These are phyloP conservation scores for Monochamus alternatus DNA, from an alignment of 2,888 invertebrate genomes.

Conservation along the genomic window DNA sequence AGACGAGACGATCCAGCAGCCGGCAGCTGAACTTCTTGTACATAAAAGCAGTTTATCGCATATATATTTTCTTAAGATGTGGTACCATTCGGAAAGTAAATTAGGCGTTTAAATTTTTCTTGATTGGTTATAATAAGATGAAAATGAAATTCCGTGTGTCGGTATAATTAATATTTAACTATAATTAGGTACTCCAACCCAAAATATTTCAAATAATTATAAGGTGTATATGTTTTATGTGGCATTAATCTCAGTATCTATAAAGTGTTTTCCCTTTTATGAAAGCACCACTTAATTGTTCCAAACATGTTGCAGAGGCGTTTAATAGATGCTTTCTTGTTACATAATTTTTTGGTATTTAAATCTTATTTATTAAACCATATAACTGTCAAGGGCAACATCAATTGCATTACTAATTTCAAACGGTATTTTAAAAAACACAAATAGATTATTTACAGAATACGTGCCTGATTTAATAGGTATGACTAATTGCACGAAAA, in stretches of 20 bases:
- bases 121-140: constrained; percentile 9
- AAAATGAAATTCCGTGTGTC: not conserved
- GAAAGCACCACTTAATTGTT: not conserved
- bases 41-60: constrained; percentile 12
- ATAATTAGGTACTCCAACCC: constrained; percentile 1
- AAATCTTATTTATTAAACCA: constrained; percentile 8
- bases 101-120: constrained; percentile 18
- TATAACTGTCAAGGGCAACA: constrained; percentile 8
- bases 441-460: constrained; percentile 15
- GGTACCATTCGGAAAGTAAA: constrained; percentile 5
- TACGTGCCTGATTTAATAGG: not conserved
- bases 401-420: not conserved
- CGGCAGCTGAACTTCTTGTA: constrained; percentile 19
- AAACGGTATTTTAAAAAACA: constrained; percentile 11
- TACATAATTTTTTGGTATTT: constrained; percentile 11
- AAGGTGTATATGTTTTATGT: not conserved
- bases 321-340: constrained; percentile 4
- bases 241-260: not conserved
- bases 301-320: constrained; percentile 2
- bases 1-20: constrained; percentile 9
- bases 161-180: constrained; percentile 8
- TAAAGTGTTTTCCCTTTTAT: not conserved
- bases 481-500: not conserved
- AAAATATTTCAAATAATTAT: constrained; percentile 1
- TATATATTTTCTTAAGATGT: constrained; percentile 20